These are phyloP conservation scores for Teleogryllus occipitalis DNA, from an alignment of 1,140 invertebrate species.

Conservation along the genomic window DNA sequence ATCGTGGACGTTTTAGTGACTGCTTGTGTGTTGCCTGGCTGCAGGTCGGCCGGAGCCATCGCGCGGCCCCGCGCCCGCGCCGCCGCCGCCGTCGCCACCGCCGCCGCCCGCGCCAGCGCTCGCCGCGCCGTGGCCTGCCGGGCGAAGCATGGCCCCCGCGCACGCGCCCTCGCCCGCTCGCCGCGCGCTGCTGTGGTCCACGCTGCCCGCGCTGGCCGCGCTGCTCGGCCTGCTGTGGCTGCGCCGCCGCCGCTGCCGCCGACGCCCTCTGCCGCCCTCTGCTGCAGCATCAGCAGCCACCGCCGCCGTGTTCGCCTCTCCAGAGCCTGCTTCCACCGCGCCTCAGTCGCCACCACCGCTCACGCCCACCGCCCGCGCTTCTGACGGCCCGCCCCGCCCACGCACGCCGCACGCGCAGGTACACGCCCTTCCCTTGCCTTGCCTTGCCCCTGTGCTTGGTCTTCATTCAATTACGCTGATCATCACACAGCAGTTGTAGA, in stretches of 20 bases:
- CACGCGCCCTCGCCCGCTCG: neutral
- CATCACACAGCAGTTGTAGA: too few species aligned
- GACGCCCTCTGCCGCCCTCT: neutral
- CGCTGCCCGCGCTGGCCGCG: neutral
- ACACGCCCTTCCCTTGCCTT: too few species aligned
- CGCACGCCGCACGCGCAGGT: too few species aligned
- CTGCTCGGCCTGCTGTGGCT: neutral
- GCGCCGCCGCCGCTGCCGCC: too few species aligned
- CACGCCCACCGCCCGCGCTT: neutral
- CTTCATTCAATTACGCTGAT: too few species aligned
- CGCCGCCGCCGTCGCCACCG: too few species aligned
- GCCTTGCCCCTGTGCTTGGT: too few species aligned
- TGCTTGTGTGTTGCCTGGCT: neutral
- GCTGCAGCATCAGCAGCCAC: neutral
- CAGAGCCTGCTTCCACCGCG: neutral
- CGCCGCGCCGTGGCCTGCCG: too few species aligned
- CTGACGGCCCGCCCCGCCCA: neutral
- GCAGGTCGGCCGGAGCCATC: neutral
- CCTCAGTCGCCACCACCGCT: neutral
- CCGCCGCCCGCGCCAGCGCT: neutral
- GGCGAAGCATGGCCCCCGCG: neutral
- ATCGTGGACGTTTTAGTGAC: neutral
- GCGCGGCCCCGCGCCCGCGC: too few species aligned
- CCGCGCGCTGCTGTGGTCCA: neutral
- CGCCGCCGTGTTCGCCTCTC: neutral